Evolutionary conservation across 1,140 invertebrate species (phyloP), one percentile per base, ranked within the genome.

Genomic region (Battus philenor): DNA sequence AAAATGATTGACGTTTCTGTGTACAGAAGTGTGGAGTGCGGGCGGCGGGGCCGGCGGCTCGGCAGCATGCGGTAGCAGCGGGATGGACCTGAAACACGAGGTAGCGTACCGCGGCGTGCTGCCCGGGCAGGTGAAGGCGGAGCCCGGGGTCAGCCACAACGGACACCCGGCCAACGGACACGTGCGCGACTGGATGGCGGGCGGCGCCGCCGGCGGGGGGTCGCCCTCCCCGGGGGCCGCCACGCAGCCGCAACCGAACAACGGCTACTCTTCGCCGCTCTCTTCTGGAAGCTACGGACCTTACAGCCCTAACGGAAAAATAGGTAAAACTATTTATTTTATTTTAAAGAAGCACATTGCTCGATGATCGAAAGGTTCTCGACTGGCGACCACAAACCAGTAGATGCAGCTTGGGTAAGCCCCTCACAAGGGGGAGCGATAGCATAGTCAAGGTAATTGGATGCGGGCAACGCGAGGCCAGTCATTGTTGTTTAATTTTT

Each of bases 291-390:
- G 93, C 88, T 95, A 94, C 82, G 93, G 94, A 63, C 92, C 93
- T 1, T 95, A 94, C 76, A 94, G 93, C 87, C 93, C 93, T 27
- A 94, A 93, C 83, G 93, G 93, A 68, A 94, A 94, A 90, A 90
- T 93, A 89, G 92, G 93, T 94, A 55, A 91, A 92, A 89, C 43
- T 30, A 8, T n/a, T n/a, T n/a, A n/a, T n/a, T n/a, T n/a, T n/a
- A n/a, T n/a, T n/a, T n/a, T n/a, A n/a, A n/a, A n/a, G n/a, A n/a
- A n/a, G n/a, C n/a, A n/a, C n/a, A n/a, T n/a, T n/a, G n/a, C n/a
- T n/a, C n/a, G n/a, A n/a, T n/a, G n/a, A n/a, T n/a, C n/a, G n/a
- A n/a, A n/a, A n/a, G n/a, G n/a, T n/a, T n/a, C n/a, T n/a, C n/a
- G n/a, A n/a, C n/a, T n/a, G n/a, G n/a, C n/a, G n/a, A n/a, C n/a